Conservation (phyloP, 2,888 invertebrate genomes). For the Doris montereyensis region DNA sequence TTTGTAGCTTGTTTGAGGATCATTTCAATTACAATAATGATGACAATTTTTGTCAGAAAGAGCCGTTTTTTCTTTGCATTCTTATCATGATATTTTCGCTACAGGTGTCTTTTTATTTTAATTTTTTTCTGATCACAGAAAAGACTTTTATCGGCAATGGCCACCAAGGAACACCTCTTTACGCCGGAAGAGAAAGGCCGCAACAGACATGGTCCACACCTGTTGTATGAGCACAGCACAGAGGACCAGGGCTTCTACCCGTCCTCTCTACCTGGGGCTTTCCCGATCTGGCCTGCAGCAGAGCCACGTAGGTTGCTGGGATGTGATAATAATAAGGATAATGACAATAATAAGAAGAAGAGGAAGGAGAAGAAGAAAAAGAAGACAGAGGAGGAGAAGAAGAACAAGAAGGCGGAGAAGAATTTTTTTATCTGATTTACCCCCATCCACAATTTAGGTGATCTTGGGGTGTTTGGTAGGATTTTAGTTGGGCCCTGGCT, state of each 20-base stretch:
- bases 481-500: no score
- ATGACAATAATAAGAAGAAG: no score
- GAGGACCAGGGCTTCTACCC: constrained; percentile 75
- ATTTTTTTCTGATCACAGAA: constrained; percentile 67
- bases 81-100: not conserved
- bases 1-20: no score
- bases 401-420: no score
- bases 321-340: no score
- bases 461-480: no score
- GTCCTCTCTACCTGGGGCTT: constrained; percentile 63
- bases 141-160: constrained; percentile 85
- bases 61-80: not conserved
- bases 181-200: constrained; percentile 85
- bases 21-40: no score
- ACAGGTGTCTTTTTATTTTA: not conserved
- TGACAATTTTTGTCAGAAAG: no score
- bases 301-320: constrained; percentile 72
- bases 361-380: no score
- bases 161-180: constrained; percentile 83
- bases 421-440: no score
- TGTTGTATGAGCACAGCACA: constrained; percentile 80
- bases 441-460: no score
- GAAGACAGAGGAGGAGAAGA: no score
- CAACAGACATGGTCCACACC: constrained; percentile 91
- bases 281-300: constrained; percentile 68